Percentiles rank a stretch among this genome's conserved stretches.
Conservation (phyloP, 37 sponge, comb jelly and placozoan species). For the Tethya wilhelma region DNA sequence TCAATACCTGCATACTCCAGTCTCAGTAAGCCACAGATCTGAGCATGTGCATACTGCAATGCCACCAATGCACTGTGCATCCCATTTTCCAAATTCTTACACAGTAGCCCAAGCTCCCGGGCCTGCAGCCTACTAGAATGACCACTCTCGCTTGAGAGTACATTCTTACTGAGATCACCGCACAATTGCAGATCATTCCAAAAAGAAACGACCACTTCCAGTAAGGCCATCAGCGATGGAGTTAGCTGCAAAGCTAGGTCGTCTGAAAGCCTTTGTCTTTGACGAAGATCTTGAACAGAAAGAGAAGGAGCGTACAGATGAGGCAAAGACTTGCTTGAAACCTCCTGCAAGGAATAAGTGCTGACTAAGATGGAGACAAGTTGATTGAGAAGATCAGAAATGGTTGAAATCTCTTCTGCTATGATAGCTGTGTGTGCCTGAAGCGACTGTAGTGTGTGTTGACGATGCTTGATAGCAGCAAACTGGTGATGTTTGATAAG, state of each 20-base stretch:
- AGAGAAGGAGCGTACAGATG: too few relatives aligned
- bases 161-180: background rate
- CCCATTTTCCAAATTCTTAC: background rate
- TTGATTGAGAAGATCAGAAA: constrained; percentile 12
- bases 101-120: background rate
- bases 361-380: background rate
- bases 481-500: background rate
- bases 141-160: background rate
- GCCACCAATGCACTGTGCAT: background rate
- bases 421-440: background rate
- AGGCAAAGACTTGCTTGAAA: background rate
- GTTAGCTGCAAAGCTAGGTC: background rate
- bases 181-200: constrained; percentile 5
- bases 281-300: too few relatives aligned
- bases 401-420: background rate
- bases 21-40: too few relatives aligned
- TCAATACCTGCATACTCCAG: too few relatives aligned
- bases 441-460: constrained; percentile 2
- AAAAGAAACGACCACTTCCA: background rate
- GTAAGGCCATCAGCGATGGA: background rate
- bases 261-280: background rate
- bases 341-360: background rate
- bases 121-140: background rate
- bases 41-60: background rate
- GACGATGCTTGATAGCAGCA: background rate